Evolutionary conservation across 2,113 vertebrate genomes (phyloP).

Genomic region (Sprattus sprattus): DNA sequence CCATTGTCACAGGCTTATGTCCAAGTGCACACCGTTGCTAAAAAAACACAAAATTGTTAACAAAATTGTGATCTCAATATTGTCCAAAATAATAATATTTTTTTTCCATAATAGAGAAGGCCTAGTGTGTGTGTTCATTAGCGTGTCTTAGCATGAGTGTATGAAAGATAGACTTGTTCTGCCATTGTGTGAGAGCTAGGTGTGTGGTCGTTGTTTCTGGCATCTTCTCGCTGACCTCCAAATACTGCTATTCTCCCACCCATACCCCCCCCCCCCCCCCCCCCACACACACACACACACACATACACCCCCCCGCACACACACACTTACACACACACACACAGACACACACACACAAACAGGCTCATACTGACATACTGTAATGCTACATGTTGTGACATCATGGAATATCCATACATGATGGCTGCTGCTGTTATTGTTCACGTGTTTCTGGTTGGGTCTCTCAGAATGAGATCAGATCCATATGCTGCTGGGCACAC

Average conservation of each 20-base stretch:
- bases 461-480: not conserved
- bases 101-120: no score
- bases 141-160: not conserved
- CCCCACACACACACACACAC: not conserved
- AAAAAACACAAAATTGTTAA: no score
- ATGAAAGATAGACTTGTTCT: not conserved
- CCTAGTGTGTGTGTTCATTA: not conserved
- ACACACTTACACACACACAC: slow-evolving; percentile 5
- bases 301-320: not conserved
- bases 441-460: slow-evolving; percentile 17
- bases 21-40: no score
- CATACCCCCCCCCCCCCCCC: not conserved
- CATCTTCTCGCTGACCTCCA: not conserved
- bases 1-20: no score
- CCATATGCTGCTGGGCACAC: not conserved
- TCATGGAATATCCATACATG: slow-evolving; percentile 1
- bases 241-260: not conserved
- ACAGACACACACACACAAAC: not conserved
- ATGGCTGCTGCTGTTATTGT: slow-evolving; percentile 6
- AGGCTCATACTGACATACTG: not conserved
- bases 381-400: slow-evolving; percentile 10
- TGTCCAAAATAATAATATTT: no score
- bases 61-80: no score
- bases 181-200: slow-evolving; percentile 19
- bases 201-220: slow-evolving; percentile 15